A percentile compares a stretch with the other conserved stretches of the same genome.
phyloP scores from a whole-genome alignment of 2,888 invertebrate species.

The Gymnosoma rotundatum region DNA sequence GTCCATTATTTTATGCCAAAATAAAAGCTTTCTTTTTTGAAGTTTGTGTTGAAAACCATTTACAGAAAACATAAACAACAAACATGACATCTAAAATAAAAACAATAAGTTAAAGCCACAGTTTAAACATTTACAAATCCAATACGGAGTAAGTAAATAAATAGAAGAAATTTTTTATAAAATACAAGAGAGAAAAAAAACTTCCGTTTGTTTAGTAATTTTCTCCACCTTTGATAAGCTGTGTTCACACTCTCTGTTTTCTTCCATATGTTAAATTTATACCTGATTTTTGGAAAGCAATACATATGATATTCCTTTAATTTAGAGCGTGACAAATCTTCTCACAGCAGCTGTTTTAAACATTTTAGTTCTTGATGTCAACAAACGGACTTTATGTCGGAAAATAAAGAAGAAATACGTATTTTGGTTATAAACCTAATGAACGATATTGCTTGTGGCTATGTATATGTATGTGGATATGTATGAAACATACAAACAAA shows the following conservation, averaged over 20 bases:
- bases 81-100: constrained; percentile 29
- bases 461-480: no score
- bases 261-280: no score
- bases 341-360: no score
- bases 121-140: constrained; percentile 13
- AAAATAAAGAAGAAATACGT: no score
- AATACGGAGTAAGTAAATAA: constrained; percentile 1
- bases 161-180: constrained; percentile 7
- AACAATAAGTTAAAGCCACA: constrained; percentile 24
- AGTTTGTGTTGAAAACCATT: constrained; percentile 52
- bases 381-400: no score
- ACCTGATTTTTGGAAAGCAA: no score
- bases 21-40: constrained; percentile 56
- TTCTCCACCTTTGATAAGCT: constrained; percentile 6
- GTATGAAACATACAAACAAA: no score
- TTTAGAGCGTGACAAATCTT: no score
- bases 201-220: neutral
- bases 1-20: constrained; percentile 50
- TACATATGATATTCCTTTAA: no score
- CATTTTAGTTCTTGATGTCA: no score
- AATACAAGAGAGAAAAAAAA: constrained; percentile 26
- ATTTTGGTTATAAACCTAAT: no score
- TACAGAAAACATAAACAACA: constrained; percentile 41
- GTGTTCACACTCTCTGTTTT: neutral
- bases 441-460: no score